phyloP scores from a whole-genome alignment of 2,113 vertebrate genomes.

The Chaetura pelagica region DNA sequence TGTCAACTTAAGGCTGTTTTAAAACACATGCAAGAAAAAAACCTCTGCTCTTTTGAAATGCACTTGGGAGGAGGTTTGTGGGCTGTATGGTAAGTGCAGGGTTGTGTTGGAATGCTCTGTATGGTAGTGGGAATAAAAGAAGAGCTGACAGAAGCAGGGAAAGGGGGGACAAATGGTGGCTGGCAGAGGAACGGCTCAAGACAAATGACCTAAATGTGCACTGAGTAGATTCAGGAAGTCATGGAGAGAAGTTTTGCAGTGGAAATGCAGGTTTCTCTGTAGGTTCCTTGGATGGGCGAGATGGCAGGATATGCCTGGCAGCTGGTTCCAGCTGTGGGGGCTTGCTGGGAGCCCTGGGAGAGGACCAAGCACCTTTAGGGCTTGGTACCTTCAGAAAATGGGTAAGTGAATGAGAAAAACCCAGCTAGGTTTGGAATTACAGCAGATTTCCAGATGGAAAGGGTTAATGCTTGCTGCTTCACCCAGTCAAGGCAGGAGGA shows the following conservation, averaged over 20 bases:
- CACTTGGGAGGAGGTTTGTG: not conserved
- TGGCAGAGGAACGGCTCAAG: not conserved
- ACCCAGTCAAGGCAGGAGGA: not conserved
- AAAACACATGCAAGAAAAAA: not conserved
- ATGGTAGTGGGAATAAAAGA: not conserved
- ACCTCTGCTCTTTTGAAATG: not conserved
- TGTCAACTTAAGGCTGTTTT: slow-evolving; percentile 21
- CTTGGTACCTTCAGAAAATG: not conserved
- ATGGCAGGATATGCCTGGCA: not conserved
- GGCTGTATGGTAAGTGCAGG: not conserved
- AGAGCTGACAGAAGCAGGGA: not conserved
- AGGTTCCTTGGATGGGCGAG: not conserved
- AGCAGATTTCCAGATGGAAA: not conserved
- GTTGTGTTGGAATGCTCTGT: not conserved
- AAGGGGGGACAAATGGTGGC: not conserved
- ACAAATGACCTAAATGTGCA: slow-evolving; percentile 48
- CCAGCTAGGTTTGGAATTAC: not conserved
- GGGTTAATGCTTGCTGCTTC: not conserved
- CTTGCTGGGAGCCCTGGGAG: not conserved
- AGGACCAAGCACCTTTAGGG: not conserved
- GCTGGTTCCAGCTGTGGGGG: accelerated
- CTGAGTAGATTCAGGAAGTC: not conserved
- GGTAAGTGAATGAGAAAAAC: too few relatives aligned
- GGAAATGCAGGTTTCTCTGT: not conserved
- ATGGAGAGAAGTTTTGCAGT: not conserved